These are phyloP conservation scores for Spodoptera exigua DNA, from an alignment of 2,888 invertebrate genomes.

Conservation along the genomic window DNA sequence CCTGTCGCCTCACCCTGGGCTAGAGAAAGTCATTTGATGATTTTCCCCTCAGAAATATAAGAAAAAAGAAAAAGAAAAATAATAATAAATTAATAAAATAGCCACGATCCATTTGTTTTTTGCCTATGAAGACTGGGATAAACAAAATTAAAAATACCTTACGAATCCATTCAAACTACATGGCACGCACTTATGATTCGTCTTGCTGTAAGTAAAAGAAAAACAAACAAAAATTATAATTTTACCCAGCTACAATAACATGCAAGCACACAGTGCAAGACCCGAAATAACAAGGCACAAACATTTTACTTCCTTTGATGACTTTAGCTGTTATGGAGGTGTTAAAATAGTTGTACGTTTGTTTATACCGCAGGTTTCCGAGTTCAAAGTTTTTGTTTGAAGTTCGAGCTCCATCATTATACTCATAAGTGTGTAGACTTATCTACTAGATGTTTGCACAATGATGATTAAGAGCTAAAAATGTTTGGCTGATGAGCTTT, in stretches of 20 bases:
- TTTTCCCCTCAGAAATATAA: too few species aligned
- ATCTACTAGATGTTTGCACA: constrained; percentile 29
- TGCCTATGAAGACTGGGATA: too few species aligned
- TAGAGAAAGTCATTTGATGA: too few species aligned
- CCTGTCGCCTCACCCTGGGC: too few species aligned
- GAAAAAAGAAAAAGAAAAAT: too few species aligned
- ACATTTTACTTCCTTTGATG: constrained; percentile 62
- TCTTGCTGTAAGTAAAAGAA: neutral
- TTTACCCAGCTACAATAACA: constrained; percentile 4
- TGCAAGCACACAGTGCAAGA: constrained; percentile 27
- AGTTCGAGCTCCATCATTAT: constrained; percentile 31
- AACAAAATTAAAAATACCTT: too few species aligned
- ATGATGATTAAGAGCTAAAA: constrained; percentile 41
- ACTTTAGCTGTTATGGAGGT: constrained; percentile 54
- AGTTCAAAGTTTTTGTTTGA: constrained; percentile 46
- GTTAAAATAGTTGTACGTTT: constrained; percentile 59
- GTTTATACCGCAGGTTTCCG: constrained; percentile 48
- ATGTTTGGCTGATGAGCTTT: constrained; percentile 18
- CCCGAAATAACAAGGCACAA: constrained; percentile 65
- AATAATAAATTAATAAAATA: too few species aligned
- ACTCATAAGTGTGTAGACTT: constrained; percentile 28
- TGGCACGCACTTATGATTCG: too few species aligned
- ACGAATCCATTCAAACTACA: too few species aligned
- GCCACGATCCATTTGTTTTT: too few species aligned
- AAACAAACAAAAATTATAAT: neutral